phyloP scores from a whole-genome alignment of 2,888 invertebrate species.

The Nomada goodeniana region DNA sequence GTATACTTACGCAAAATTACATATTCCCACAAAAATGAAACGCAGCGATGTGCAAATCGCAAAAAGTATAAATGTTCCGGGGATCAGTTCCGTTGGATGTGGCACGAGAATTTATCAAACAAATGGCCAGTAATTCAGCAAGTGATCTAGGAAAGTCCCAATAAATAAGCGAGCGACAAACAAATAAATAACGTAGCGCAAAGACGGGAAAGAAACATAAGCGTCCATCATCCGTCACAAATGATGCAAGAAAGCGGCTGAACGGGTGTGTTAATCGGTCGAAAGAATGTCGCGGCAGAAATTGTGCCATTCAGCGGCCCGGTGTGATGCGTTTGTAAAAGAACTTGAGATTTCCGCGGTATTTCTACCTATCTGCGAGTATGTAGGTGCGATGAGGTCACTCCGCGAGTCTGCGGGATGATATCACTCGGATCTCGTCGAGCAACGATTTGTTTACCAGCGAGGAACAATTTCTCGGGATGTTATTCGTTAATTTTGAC shows the following conservation, averaged over 20 bases:
- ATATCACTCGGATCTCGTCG: slow-evolving; percentile 61
- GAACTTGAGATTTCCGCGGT: slow-evolving; percentile 45
- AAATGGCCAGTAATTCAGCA: neutral
- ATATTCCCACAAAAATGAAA: no score
- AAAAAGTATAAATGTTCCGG: no score
- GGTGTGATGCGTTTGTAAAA: slow-evolving; percentile 35
- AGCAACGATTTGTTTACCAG: slow-evolving; percentile 59
- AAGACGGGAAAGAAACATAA: neutral
- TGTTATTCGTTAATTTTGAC: slow-evolving; percentile 14
- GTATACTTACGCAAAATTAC: no score
- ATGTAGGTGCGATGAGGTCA: slow-evolving; percentile 69
- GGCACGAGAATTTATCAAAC: no score
- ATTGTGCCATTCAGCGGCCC: neutral
- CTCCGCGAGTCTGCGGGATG: slow-evolving; percentile 61
- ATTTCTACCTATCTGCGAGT: slow-evolving; percentile 54
- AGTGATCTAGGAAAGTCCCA: neutral
- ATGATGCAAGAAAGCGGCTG: slow-evolving; percentile 8
- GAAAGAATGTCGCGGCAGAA: slow-evolving; percentile 22
- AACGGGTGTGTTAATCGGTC: slow-evolving; percentile 21
- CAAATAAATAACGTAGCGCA: neutral
- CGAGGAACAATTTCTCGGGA: slow-evolving; percentile 25
- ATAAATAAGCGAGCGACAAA: neutral
- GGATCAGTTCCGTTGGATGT: no score
- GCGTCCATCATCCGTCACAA: neutral
- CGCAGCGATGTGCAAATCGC: no score